Percentiles rank a stretch among this genome's conserved stretches.
phyloP scores from a whole-genome alignment of 2,888 invertebrate species.

The Axea sp. region DNA sequence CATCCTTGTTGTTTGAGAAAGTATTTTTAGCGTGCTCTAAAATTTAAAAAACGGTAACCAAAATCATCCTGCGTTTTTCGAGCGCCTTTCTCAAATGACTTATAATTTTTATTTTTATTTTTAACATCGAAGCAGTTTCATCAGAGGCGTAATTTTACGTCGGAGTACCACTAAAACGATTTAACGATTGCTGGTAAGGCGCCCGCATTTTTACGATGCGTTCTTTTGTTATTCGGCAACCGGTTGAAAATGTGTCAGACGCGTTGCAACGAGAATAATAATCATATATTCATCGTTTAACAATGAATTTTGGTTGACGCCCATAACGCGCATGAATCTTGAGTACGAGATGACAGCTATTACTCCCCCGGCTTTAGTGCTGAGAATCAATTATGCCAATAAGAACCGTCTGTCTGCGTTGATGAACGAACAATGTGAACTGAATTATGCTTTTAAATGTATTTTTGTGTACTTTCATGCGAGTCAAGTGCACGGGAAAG shows the following conservation, averaged over 20 bases:
- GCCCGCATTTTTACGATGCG: conserved; percentile 14
- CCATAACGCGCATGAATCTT: conserved; percentile 54
- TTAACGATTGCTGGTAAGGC: conserved; percentile 36
- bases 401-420: conserved; percentile 65
- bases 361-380: conserved; percentile 54
- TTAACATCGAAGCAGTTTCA: background rate
- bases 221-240: conserved; percentile 22
- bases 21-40: no score
- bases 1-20: no score
- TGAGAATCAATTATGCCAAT: conserved; percentile 75
- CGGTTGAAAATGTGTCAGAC: conserved; percentile 31
- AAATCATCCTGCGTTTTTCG: no score
- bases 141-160: conserved; percentile 11
- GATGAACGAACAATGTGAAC: conserved; percentile 71
- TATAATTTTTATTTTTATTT: conserved; percentile 25
- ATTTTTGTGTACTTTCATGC: conserved; percentile 45
- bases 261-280: conserved; percentile 27
- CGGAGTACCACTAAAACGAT: conserved; percentile 15
- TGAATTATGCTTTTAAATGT: conserved; percentile 69
- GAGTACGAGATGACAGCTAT: conserved; percentile 55
- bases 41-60: no score
- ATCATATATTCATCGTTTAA: conserved; percentile 48
- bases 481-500: conserved; percentile 56
- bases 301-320: conserved; percentile 59
- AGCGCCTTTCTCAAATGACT: background rate